Conservation (phyloP, 2,888 invertebrate genomes). For the Alcis repandata region DNA sequence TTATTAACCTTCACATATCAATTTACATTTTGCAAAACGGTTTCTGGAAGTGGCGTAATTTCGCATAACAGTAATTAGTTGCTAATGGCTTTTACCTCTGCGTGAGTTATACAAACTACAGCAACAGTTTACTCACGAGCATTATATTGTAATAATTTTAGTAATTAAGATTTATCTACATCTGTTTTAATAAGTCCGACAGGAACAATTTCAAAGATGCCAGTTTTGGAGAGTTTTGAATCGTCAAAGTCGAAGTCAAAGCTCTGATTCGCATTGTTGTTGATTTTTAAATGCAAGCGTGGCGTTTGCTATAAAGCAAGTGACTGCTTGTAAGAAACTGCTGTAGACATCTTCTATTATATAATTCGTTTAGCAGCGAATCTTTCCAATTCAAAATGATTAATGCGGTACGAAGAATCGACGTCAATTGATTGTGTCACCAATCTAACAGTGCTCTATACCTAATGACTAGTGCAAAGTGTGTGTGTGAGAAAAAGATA, state of each 20-base stretch:
- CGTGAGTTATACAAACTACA: conserved; percentile 5
- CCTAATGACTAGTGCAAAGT: not conserved
- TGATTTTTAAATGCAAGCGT: no score
- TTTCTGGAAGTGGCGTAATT: conserved; percentile 30
- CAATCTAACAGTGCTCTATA: not conserved
- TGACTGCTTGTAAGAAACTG: no score
- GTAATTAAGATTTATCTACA: no score
- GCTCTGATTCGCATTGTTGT: no score
- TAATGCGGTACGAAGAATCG: not conserved
- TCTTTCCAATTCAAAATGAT: not conserved
- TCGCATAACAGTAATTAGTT: conserved; percentile 39
- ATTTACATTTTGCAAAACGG: conserved; percentile 30
- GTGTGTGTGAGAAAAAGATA: not conserved
- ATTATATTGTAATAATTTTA: no score
- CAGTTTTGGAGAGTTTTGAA: no score
- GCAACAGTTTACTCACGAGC: no score
- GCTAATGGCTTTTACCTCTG: conserved; percentile 41
- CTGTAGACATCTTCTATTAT: no score
- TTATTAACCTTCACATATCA: conserved; percentile 27
- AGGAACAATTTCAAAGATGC: no score
- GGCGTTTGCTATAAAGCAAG: no score
- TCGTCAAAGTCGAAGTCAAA: no score
- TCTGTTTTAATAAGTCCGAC: no score
- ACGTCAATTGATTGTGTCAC: not conserved
- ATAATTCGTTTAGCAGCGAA: not conserved